Evolutionary conservation across 2,797 vertebrate species (phyloP).

Genomic region (Meda fulgida): DNA sequence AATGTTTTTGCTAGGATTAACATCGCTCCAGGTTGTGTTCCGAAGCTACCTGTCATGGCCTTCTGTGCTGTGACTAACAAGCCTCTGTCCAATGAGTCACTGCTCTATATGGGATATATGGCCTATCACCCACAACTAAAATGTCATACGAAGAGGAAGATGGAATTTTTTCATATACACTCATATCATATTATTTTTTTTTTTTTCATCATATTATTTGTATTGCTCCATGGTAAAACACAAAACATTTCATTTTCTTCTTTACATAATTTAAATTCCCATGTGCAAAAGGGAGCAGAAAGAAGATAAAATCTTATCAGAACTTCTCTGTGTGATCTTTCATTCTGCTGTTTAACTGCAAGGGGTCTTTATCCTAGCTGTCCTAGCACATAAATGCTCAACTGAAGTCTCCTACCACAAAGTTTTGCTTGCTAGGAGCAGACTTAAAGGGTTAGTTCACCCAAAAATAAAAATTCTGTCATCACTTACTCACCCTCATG

Average conservation of each 20-base stretch:
- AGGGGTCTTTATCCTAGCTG: neutral
- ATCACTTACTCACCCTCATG: neutral
- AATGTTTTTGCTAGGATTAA: constrained; percentile 15
- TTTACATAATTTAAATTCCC: no score
- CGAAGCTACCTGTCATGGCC: constrained; percentile 14
- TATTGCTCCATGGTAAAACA: no score
- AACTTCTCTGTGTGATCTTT: constrained; percentile 41
- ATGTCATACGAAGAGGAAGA: constrained; percentile 24
- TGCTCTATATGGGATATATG: neutral
- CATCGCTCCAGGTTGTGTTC: neutral
- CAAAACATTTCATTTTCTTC: no score
- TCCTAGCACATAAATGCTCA: neutral
- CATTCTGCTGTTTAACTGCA: neutral
- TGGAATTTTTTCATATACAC: constrained; percentile 33
- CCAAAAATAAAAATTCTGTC: neutral
- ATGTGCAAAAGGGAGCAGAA: no score
- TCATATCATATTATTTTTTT: no score
- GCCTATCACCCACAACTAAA: constrained; percentile 22
- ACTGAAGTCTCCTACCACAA: neutral
- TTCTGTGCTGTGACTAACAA: constrained; percentile 54
- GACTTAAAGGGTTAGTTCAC: neutral
- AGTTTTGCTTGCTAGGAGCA: neutral
- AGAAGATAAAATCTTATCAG: no score
- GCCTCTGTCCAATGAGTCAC: constrained; percentile 26
- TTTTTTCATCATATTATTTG: no score